Percentiles rank a stretch among this genome's conserved stretches.
phyloP scores from a whole-genome alignment of 2,888 invertebrate genomes.

The Apodemia zela region DNA sequence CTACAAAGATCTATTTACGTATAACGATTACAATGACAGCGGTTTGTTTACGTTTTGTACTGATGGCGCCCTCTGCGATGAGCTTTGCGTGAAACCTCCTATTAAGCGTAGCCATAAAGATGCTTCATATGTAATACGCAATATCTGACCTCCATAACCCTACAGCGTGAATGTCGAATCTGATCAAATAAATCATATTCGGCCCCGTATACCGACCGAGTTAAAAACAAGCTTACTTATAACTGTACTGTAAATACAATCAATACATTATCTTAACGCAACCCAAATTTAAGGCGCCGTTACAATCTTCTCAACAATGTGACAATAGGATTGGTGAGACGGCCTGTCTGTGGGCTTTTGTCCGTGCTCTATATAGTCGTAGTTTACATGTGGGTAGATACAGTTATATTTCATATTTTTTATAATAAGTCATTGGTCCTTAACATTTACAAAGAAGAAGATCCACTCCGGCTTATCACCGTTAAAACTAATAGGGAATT shows the following conservation, averaged over 20 bases:
- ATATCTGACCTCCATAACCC: not conserved
- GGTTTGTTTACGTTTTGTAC: too few species aligned
- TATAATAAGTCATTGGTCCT: not conserved
- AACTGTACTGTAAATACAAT: slow-evolving; percentile 12
- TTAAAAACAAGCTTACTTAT: not conserved
- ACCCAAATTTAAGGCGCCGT: slow-evolving; percentile 1
- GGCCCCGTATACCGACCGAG: not conserved
- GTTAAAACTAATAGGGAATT: too few species aligned
- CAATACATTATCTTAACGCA: slow-evolving; percentile 4
- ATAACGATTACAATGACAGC: too few species aligned
- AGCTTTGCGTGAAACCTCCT: too few species aligned
- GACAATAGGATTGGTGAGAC: not conserved
- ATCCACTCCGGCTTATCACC: too few species aligned
- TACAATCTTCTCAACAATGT: slow-evolving; percentile 6
- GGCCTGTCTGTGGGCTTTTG: not conserved
- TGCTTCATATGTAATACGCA: not conserved
- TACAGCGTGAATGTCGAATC: not conserved
- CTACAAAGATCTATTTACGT: too few species aligned
- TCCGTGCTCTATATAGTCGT: not conserved
- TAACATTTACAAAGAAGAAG: too few species aligned
- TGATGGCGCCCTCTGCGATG: too few species aligned
- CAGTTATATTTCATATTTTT: not conserved
- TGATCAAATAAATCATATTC: slow-evolving; percentile 6
- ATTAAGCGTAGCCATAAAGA: not conserved
- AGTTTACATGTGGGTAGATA: not conserved